Base-by-base conservation (phyloP, 2,888 invertebrate genomes). In the Lagria hirta region DNA sequence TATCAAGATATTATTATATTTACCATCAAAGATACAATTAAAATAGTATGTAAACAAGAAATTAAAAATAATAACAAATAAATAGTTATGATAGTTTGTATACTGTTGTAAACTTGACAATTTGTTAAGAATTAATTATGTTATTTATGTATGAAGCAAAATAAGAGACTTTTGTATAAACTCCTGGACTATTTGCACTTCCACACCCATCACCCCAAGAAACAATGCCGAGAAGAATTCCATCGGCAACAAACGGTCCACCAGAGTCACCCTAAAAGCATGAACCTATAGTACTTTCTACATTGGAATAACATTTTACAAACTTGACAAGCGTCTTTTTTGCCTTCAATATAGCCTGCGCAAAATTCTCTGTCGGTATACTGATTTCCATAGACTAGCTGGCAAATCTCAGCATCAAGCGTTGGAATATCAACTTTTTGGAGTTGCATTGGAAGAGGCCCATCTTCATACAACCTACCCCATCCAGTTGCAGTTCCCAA, bases 251-350 rank as follows among this genome's bases (percentile, higher is more conserved):
- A 3, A 52, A 34, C 0, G 77, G 76, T 0, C 77, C 77, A 0
- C 76, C 76, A 26, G 76, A 76, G 54, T 76, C 76, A 0, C 76
- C 76, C 76, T 76, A 38, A 33, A 49, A 58, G 32, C 12, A 18
- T n/a, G n/a, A n/a, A n/a, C n/a, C n/a, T n/a, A n/a, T n/a, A n/a
- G n/a, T n/a, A n/a, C n/a, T n/a, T n/a, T n/a, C n/a, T n/a, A 36
- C 3, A 23, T 12, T 16, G 1, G 18, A 10, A n/a, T n/a, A n/a
- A n/a, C n/a, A n/a, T n/a, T n/a, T 24, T 22, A 12, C 45, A 36
- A 47, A 58, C 61, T 49, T 51, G 51, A 35, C 61, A 61, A 12
- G 60, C 53, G 27, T 61, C 61, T 35, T 56, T 60, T 40, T 54
- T 55, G 27, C 57, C 56, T 28, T 51, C 30, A n/a, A 48, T 24